Evolutionary conservation across 64 coral and sea anemone genomes (phyloP), one percentile per base, ranked within the genome.

Genomic region (Montipora capricornis): DNA sequence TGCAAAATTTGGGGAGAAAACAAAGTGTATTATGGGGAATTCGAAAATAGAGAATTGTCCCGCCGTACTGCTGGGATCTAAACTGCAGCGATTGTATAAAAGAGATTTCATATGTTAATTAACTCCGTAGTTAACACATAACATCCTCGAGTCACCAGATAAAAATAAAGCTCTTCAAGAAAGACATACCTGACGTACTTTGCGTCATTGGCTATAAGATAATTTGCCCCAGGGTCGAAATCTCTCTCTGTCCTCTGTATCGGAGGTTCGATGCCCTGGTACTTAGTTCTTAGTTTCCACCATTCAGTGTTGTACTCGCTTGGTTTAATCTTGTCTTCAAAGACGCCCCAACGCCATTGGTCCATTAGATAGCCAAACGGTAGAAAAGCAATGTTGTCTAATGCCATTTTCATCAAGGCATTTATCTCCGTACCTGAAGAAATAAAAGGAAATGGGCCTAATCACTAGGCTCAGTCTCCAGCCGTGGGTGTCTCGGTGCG

Each of bases 221-320:
- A 95, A 61, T 95, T 95, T 44, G 90, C 90, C 5, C 94, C 94
- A 68, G 94, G 94, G 73, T 95, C 94, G 77, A 95, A 95, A 79
- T 82, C 68, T 1, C 58, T 91, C 77, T 95, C 90, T 19, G 46
- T 81, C 61, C 90, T 74, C 14, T 19, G n/a, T 6, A 92, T 52
- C 7, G 94, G 94, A 0, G 94, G 84, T 84, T 92, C 92, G 15
- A 95, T 92, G 47, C 94, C 94, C 83, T 95, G 94, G 90, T 95
- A 95, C 45, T 45, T 95, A 51, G 55, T 80, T 60, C 90, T 78
- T 8, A 95, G 77, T 68, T 88, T 85, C 94, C 94, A 95, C 94
- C 94, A 95, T 84, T 89, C 78, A 44, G 24, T 49, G 66, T 95
- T 95, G 53, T 92, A 95, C 4, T 90, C 67, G 61, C 14, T 44